Percentiles rank a stretch among this genome's conserved stretches.
Evolutionary conservation across 1,140 invertebrate species (phyloP).

Genomic region (Pachypsylla venusta): DNA sequence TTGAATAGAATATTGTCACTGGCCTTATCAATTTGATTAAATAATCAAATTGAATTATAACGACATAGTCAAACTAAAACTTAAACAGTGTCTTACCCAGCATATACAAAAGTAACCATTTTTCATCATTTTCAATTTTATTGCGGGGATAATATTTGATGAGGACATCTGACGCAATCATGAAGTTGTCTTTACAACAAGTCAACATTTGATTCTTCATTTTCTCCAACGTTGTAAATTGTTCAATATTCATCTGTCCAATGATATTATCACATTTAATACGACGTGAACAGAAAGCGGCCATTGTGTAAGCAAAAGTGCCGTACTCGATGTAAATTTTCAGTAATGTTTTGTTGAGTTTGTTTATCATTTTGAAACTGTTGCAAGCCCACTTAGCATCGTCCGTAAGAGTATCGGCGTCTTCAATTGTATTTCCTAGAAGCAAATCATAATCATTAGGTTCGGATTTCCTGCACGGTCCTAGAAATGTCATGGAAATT

Average conservation of each 20-base stretch:
- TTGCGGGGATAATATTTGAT: conserved; percentile 32
- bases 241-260: conserved; percentile 48
- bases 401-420: neutral
- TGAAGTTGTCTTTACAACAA: conserved; percentile 59
- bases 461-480: no score
- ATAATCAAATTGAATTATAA: no score
- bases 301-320: conserved; percentile 67
- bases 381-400: conserved; percentile 35
- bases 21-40: no score
- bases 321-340: conserved; percentile 82
- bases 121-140: conserved; percentile 41
- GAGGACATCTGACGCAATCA: conserved; percentile 43
- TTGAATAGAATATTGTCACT: no score
- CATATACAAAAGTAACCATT: conserved; percentile 86
- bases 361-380: conserved; percentile 46
- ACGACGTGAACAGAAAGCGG: conserved; percentile 70
- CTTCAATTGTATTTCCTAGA: conserved; percentile 1
- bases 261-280: conserved; percentile 43
- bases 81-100: conserved; percentile 88
- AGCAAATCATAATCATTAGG: neutral
- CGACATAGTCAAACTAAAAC: no score
- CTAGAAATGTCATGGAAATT: no score
- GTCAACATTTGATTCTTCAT: conserved; percentile 63
- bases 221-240: conserved; percentile 53
- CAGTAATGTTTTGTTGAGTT: neutral